A percentile compares a stretch with the other conserved stretches of the same genome.
phyloP scores from a whole-genome alignment of 1,140 invertebrate genomes.

The Gryllus bimaculatus region DNA sequence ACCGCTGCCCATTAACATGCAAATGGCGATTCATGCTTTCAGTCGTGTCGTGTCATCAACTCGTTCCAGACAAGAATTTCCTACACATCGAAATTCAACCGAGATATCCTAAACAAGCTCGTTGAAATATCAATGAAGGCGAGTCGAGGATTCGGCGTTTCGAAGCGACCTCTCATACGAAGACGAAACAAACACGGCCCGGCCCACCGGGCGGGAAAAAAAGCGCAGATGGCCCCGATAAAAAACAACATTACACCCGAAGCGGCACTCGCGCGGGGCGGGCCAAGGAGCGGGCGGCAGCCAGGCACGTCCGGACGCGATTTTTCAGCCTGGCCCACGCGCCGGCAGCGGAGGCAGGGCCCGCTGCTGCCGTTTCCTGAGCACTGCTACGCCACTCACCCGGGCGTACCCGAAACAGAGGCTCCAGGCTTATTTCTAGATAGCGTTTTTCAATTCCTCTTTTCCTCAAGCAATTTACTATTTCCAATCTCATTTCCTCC shows the following conservation, averaged over 20 bases:
- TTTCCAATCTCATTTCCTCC: too few relatives aligned
- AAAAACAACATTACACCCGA: neutral
- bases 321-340: too few relatives aligned
- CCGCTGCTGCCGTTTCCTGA: too few relatives aligned
- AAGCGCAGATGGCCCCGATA: neutral
- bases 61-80: neutral
- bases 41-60: neutral
- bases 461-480: too few relatives aligned
- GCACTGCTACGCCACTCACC: too few relatives aligned
- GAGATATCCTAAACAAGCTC: neutral
- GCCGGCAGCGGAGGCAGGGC: too few relatives aligned
- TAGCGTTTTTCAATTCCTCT: too few relatives aligned
- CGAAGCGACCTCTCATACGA: neutral
- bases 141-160: neutral
- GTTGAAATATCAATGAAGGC: neutral
- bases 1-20: neutral
- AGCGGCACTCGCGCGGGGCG: too few relatives aligned
- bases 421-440: too few relatives aligned
- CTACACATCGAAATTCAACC: neutral
- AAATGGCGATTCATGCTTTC: neutral
- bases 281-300: neutral
- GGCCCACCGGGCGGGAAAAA: neutral
- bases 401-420: too few relatives aligned
- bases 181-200: neutral
- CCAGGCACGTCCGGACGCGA: neutral